Base-by-base conservation (phyloP, 2,797 vertebrate species). In the Euphonia xanthogaster region DNA sequence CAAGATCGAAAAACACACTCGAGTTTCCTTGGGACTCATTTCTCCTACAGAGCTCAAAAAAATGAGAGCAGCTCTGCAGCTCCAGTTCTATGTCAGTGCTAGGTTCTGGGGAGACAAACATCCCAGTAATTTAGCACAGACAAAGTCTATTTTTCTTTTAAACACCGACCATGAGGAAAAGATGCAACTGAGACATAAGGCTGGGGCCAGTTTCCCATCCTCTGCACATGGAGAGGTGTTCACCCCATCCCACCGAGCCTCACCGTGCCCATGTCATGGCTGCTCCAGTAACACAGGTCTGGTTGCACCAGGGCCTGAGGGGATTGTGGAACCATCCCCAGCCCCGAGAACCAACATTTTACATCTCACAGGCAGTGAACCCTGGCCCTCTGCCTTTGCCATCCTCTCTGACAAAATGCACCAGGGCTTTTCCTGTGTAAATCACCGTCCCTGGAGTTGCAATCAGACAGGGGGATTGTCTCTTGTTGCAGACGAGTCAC, bases 251-350 rank as follows among this genome's bases (percentile, higher is more conserved):
- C 54, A 24, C 8, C 31, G 14, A 68, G n/a, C 42, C 39, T 47
- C 22, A 9, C 40, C 5, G 2, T 51, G 54, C 50, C 42, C 12
- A 1, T 13, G 17, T 12, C 72, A 55, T 0, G 0, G 45, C 45
- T 74, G 14, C 51, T 86, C 10, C 50, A 53, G 31, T 23, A 18
- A 45, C 47, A 74, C 51, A 70, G 8, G 7, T 60, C 57, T 60
- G 54, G 4, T 28, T 68, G 25, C 4, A 2, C 13, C 48, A 1
- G 0, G 48, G 13, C 54, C 42, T 77, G 45, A 40, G 35, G 45
- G n/a, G 30, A 57, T 11, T 63, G 45, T 5, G 22, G 30, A 74
- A 35, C 4, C 0, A 7, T 39, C 12, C 14, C 9, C 33, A 85
- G 12, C 10, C 13, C 21, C 57, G 53, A 23, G 53, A 88, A 18